Evolutionary conservation across 2,888 invertebrate species (phyloP).

Genomic region (Chloromyia formosa): DNA sequence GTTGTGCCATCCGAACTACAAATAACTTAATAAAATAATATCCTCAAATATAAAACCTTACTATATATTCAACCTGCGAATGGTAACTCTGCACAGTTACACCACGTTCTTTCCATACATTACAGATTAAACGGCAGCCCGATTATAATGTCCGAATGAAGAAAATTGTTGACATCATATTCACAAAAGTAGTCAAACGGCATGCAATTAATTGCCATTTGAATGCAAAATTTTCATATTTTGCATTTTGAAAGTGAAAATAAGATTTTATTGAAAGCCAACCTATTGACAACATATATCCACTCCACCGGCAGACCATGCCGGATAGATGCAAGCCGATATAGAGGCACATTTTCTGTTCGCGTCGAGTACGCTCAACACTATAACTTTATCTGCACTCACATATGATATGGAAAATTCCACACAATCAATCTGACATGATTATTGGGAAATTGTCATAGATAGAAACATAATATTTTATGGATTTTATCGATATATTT

Average conservation of each 20-base stretch:
- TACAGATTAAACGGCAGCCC: background rate
- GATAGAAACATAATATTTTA: slow-evolving; percentile 4
- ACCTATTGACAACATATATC: background rate
- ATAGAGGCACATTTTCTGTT: too few species aligned
- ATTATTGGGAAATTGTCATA: slow-evolving; percentile 3
- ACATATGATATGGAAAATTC: background rate
- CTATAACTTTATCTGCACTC: too few species aligned
- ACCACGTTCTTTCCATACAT: background rate
- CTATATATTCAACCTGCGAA: background rate
- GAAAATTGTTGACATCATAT: slow-evolving; percentile 25
- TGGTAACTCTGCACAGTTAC: background rate
- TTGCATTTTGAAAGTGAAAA: slow-evolving; percentile 32
- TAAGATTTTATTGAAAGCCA: slow-evolving; percentile 10
- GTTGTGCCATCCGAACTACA: too few species aligned
- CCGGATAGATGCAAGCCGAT: background rate
- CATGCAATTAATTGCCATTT: slow-evolving; percentile 25
- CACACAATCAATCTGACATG: slow-evolving; percentile 1
- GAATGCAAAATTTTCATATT: slow-evolving; percentile 22
- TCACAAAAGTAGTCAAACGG: slow-evolving; percentile 23
- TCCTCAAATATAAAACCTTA: too few species aligned
- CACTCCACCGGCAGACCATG: background rate
- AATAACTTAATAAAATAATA: too few species aligned
- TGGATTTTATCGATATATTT: background rate
- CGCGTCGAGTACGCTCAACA: too few species aligned
- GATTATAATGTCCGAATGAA: slow-evolving; percentile 6